Base-by-base conservation (phyloP, 1,140 invertebrate species). In the Nebria ingens region DNA sequence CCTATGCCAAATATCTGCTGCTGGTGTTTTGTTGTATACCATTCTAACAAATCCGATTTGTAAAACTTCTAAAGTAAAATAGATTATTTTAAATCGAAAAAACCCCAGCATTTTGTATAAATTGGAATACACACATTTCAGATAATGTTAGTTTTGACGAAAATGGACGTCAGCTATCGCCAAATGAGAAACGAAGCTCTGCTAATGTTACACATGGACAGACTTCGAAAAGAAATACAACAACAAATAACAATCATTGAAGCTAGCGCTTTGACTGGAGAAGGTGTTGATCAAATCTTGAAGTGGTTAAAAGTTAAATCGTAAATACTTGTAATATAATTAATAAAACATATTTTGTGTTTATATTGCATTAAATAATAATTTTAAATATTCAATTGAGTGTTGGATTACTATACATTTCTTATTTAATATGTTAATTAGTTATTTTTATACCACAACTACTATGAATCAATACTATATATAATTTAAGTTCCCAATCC, bases 141-240 rank as follows among this genome's bases (percentile, higher is more conserved):
- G 78, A 76, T 91, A 59, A 74, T 88, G 17, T 64, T 91, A 52
- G 79, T 89, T 0, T 67, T 91, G 6, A 81, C 83, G 13, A 91
- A 91, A 73, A 88, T 86, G 83, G 87, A 91, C 63, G 79, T 84
- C 1, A 86, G 86, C 11, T 89, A 88, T 68, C 74, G 85, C 19
- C 87, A 89, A 67, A 88, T 89, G 83, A 73, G 86, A 21, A 89
- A 90, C 63, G 85, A 90, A 66, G 85, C 87, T 1, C 66, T 90
- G 21, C 71, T 91, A 2, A 89, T 90, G 82, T 71, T 89, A 54
- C 84, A 90, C 67, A 66, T 71, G 60, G 73, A 75, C 19, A 76
- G 82, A 42, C 68, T 86, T 12, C 74, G 80, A 61, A 76, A 74
- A 54, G 82, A 88, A 70, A 75, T 86, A 1, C 65, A 66, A 3